These are phyloP conservation scores for Mycalesis mineus DNA, from an alignment of 2,888 invertebrate species.

Conservation along the genomic window DNA sequence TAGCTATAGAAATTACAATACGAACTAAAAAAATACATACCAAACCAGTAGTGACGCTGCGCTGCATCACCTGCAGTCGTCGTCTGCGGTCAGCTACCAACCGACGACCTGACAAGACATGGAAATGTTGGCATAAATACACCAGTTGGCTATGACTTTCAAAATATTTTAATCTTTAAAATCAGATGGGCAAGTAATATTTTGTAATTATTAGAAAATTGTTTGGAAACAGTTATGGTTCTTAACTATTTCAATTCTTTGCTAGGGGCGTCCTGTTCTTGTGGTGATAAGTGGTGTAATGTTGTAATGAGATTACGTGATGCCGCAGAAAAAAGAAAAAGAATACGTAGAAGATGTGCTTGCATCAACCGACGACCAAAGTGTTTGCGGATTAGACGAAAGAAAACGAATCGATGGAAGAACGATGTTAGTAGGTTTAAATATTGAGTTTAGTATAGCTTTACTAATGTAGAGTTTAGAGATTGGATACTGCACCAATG, in stretches of 20 bases:
- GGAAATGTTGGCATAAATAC: too few species aligned
- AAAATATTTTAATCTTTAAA: not conserved
- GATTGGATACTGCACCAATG: too few species aligned
- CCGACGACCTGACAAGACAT: too few species aligned
- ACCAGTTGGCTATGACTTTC: slow-evolving; percentile 5
- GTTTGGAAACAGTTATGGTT: too few species aligned
- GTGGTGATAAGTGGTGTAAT: slow-evolving; percentile 31
- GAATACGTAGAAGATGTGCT: slow-evolving; percentile 27
- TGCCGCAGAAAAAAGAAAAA: slow-evolving; percentile 39
- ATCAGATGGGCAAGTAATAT: not conserved
- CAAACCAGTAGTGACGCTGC: too few species aligned
- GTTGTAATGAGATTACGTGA: slow-evolving; percentile 35
- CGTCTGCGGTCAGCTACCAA: too few species aligned
- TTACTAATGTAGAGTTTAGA: too few species aligned
- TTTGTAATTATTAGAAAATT: not conserved
- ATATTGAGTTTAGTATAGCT: too few species aligned
- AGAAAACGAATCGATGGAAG: slow-evolving; percentile 7
- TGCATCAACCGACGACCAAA: slow-evolving; percentile 39
- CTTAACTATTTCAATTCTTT: not conserved
- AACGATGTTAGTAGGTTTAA: too few species aligned
- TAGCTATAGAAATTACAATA: too few species aligned
- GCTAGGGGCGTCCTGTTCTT: slow-evolving; percentile 30
- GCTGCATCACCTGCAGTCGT: too few species aligned
- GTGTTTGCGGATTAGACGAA: slow-evolving; percentile 42
- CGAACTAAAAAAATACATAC: too few species aligned